Evolutionary conservation across 1,140 invertebrate species (phyloP), one percentile per base, ranked within the genome.

Genomic region (Magallana gigas): DNA sequence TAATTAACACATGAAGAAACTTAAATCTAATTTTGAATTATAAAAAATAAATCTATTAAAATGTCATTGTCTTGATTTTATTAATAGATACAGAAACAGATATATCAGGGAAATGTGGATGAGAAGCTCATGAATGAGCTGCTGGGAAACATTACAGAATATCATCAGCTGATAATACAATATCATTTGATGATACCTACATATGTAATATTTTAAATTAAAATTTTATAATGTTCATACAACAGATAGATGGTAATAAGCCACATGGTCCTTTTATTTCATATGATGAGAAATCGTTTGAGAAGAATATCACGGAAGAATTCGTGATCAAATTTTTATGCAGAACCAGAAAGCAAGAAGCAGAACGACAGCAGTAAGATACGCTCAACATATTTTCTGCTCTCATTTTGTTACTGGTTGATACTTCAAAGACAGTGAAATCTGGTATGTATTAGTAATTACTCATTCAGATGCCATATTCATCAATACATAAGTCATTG

Each of bases 291-390:
- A 81, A 87, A 58, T 59, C 29, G 7, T 84, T 87, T 71, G 82
- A 87, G 29, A 87, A 87, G 83, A 87, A 68, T 57, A 68, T 57
- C 86, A 87, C 83, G 86, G 80, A 7, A n/a, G 56, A 8, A 87
- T 87, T 16, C 23, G 86, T 9, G 36, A 81, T 11, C 86, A 87
- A 11, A 83, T 87, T 18, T 71, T 87, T n/a, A 58, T 12, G 8
- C 86, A 87, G 23, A 87, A 87, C n/a, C 62, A 84, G 8, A 83
- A 84, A 23, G 86, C 83, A 4, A 84, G n/a, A 29, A 84, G 86
- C 57, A 71, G 86, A 59, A 60, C 84, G 68, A 87, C 81, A 18
- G 86, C 86, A 56, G n/a, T 1, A 12, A 60, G 59, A 8, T 83
- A 83, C 57, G 81, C 86, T 57, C 81, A 87, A 48, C 58, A 57